Base-by-base conservation (phyloP, 2,113 vertebrate species). In the Entosphenus tridentatus region DNA sequence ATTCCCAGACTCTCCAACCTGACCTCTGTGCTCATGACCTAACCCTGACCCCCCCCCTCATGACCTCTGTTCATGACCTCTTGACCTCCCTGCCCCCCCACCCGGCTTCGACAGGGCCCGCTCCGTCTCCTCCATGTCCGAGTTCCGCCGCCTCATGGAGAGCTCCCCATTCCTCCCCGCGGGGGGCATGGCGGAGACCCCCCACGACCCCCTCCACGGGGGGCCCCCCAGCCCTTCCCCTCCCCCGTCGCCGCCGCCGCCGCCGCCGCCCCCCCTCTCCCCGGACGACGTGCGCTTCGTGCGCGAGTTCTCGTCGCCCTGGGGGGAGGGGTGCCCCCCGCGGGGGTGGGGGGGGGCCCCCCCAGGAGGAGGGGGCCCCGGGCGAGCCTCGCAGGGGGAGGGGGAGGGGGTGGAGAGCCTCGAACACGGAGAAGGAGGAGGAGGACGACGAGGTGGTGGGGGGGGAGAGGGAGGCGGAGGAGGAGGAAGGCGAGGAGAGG, bases 221-320 rank as follows among this genome's bases (percentile, higher is more conserved):
- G 39, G 6, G 39, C 39, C 39, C 39, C 39, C 39, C 39, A 39
- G 39, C 39, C 39, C 39, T 39, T 39, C 39, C 39, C 39, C 39
- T 39, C 76, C 71, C n/a, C 82, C 72, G 73, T 65, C 62, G n/a
- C 83, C 82, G 1, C 89, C 96, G 3, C 83, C 82, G 1, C 89
- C 96, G 3, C 65, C 85, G 73, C 93, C 90, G 2, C 93, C 93
- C 1, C 93, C 93, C 10, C 77, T 98, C 58, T 98, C 93, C 11
- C 93, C 93, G 1, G 93, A 96, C 57, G 93, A 98, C 77, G 82
- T 98, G 73, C 95, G 95, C 76, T 98, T 96, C 78, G 96, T 98
- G 0, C 91, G 96, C 76, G 93, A 98, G 78, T 98, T 95, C 77
- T n/a, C 62, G 62, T n/a, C 62, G 10, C n/a, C 62, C 21, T 21